Evolutionary conservation across 2,888 invertebrate genomes (phyloP).

Genomic region (Iphiclides podalirius): DNA sequence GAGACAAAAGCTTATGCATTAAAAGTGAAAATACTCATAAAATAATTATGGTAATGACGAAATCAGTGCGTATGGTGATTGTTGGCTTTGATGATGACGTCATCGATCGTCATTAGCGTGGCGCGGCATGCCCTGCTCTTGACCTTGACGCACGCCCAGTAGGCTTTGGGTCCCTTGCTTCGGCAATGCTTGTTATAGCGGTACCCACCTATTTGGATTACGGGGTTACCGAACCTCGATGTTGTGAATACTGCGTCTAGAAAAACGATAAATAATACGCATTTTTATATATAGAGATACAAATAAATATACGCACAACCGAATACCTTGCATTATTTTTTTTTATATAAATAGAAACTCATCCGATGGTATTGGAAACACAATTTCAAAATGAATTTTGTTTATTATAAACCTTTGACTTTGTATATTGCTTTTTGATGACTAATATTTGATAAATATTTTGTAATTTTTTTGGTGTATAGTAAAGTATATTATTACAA

Average conservation of each 20-base stretch:
- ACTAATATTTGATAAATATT: too few species aligned
- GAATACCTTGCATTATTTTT: too few species aligned
- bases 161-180: slow-evolving; percentile 34
- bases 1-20: too few species aligned
- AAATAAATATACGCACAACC: background rate
- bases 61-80: slow-evolving; percentile 39
- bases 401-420: too few species aligned
- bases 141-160: slow-evolving; percentile 43
- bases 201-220: slow-evolving; percentile 32
- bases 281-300: background rate
- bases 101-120: slow-evolving; percentile 34
- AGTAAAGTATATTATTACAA: too few species aligned
- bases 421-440: too few species aligned
- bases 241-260: slow-evolving; percentile 30
- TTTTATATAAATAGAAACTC: too few species aligned
- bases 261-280: slow-evolving; percentile 15
- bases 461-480: too few species aligned
- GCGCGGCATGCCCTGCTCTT: slow-evolving; percentile 37
- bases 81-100: slow-evolving; percentile 30
- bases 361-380: too few species aligned
- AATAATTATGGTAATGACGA: too few species aligned
- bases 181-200: slow-evolving; percentile 43
- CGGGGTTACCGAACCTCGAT: slow-evolving; percentile 33
- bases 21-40: too few species aligned
- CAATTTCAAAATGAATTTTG: too few species aligned